phyloP scores from a whole-genome alignment of 2,888 invertebrate species.

The Acrobasis repandana region DNA sequence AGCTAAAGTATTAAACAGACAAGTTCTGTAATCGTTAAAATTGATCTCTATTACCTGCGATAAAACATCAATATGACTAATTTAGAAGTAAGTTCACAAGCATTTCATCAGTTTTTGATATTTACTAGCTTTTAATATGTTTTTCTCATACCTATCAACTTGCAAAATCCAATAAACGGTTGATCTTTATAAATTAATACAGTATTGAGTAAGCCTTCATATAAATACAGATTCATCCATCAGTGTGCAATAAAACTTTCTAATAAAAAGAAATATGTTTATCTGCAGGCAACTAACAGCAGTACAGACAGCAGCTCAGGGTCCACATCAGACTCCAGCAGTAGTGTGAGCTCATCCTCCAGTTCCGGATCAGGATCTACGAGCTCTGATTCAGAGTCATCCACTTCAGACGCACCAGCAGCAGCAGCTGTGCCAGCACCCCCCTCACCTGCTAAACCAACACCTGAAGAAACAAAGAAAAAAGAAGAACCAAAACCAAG shows the following conservation, averaged over 20 bases:
- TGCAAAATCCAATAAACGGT: no score
- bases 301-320: conserved; percentile 86
- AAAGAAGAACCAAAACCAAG: conserved; percentile 63
- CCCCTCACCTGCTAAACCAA: conserved; percentile 64
- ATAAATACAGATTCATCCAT: background rate
- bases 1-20: background rate
- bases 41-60: conserved; percentile 9
- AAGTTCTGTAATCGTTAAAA: background rate
- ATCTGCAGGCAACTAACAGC: conserved; percentile 69
- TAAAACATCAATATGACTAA: conserved; percentile 53
- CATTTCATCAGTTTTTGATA: background rate
- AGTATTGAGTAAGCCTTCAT: no score
- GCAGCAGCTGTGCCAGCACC: conserved; percentile 46
- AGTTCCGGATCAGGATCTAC: conserved; percentile 87
- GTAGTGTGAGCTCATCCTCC: conserved; percentile 86
- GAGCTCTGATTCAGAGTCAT: conserved; percentile 88
- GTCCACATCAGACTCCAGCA: conserved; percentile 86
- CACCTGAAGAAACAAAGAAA: conserved; percentile 60
- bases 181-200: no score
- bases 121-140: background rate
- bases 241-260: no score
- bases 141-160: no score
- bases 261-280: background rate
- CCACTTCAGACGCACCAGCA: conserved; percentile 73
- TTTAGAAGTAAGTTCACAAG: conserved; percentile 55